Percentiles rank a stretch among this genome's conserved stretches.
These are phyloP conservation scores for Chymomyza caudatula DNA, from an alignment of 2,888 invertebrate species.

Conservation along the genomic window DNA sequence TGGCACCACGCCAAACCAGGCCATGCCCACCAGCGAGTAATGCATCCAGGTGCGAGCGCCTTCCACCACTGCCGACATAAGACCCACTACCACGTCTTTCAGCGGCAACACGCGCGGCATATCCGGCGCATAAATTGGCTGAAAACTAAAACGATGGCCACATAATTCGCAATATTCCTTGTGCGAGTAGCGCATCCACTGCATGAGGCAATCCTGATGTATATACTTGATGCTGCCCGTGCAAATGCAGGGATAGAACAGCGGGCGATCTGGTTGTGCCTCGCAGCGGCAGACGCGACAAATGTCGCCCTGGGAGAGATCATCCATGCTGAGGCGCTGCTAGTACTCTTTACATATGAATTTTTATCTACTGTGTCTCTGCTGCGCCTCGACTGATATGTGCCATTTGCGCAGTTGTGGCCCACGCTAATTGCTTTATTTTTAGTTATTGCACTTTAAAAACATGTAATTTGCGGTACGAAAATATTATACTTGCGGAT, in stretches of 20 bases:
- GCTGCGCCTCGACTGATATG: conserved; percentile 8
- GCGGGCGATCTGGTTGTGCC: conserved; percentile 91
- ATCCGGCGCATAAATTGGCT: conserved; percentile 99
- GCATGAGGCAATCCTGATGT: conserved; percentile 98
- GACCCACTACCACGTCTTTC: conserved; percentile 93
- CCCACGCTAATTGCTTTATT: conserved; percentile 22
- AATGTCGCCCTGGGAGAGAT: conserved; percentile 83
- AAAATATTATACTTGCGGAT: not conserved
- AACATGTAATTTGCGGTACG: not conserved
- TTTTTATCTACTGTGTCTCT: conserved; percentile 3
- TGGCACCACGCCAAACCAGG: conserved; percentile 98
- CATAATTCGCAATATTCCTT: conserved; percentile 99
- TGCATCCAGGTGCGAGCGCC: conserved; percentile 98
- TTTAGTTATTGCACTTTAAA: not conserved
- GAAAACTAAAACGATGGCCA: conserved; percentile 97
- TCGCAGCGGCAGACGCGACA: conserved; percentile 99
- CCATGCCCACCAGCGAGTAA: conserved; percentile 96
- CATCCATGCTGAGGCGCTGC: conserved; percentile 70
- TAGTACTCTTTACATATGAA: not conserved
- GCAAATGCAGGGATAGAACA: conserved; percentile 99
- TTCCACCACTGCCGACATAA: conserved; percentile 91
- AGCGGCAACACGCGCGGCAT: conserved; percentile 99
- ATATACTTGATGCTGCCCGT: conserved; percentile 99
- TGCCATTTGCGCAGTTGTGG: conserved; percentile 49
- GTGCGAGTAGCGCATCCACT: conserved; percentile 99